Evolutionary conservation across 2,888 invertebrate genomes (phyloP).

Genomic region (Sinelater perroti): DNA sequence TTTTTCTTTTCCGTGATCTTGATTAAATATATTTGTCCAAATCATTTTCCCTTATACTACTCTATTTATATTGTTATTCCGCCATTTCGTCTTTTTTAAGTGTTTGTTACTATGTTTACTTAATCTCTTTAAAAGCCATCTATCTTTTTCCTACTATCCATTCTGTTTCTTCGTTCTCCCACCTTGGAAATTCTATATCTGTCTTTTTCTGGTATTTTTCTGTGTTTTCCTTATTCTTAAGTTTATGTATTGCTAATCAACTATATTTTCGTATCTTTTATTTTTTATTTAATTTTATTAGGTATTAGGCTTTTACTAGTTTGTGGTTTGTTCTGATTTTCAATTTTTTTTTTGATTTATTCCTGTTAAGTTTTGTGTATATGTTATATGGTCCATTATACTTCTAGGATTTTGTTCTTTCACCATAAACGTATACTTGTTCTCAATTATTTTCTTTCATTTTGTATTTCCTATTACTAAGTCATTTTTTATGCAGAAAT

Average conservation of each 20-base stretch:
- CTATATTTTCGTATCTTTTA: neutral
- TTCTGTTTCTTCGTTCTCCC: slow-evolving; percentile 3
- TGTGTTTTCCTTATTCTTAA: neutral
- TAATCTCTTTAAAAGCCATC: neutral
- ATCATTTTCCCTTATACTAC: slow-evolving; percentile 6
- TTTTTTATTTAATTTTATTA: neutral
- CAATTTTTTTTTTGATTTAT: too few relatives aligned
- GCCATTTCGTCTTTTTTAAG: slow-evolving; percentile 8
- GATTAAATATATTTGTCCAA: neutral
- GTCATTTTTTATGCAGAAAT: too few relatives aligned
- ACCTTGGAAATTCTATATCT: neutral
- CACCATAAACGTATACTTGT: too few relatives aligned
- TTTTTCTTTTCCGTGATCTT: neutral
- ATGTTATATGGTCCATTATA: too few relatives aligned
- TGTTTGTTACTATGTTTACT: slow-evolving; percentile 1
- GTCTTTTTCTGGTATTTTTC: slow-evolving; percentile 6
- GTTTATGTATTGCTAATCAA: neutral
- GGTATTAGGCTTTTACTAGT: slow-evolving; percentile 1
- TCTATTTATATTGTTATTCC: slow-evolving; percentile 8
- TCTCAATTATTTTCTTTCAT: too few relatives aligned
- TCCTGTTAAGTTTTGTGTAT: too few relatives aligned
- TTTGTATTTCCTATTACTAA: too few relatives aligned
- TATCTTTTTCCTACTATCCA: slow-evolving; percentile 1
- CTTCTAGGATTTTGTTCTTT: too few relatives aligned
- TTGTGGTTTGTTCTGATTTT: slow-evolving; percentile 2